Conservation (phyloP, 2,888 invertebrate species). For the Muscina levida region DNA sequence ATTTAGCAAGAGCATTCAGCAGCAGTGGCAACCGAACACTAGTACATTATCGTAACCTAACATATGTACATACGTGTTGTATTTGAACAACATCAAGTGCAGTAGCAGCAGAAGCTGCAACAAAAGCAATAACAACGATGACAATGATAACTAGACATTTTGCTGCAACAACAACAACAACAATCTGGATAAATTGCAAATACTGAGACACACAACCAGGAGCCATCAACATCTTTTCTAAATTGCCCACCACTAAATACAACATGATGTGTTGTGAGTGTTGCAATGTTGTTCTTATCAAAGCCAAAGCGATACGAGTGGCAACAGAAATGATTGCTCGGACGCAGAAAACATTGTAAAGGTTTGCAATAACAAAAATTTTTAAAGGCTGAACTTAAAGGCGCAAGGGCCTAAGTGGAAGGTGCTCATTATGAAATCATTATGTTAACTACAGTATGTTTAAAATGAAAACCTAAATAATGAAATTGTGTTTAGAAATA, state of each 20-base stretch:
- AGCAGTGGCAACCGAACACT: not conserved
- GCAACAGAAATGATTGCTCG: not conserved
- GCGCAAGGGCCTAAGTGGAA: too few species aligned
- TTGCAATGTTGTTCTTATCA: not conserved
- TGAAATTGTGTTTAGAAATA: too few species aligned
- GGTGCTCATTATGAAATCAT: too few species aligned
- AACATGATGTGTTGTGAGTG: not conserved
- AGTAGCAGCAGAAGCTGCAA: not conserved
- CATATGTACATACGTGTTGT: not conserved
- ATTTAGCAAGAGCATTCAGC: constrained; percentile 4
- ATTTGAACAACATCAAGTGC: too few species aligned
- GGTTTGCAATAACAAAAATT: not conserved
- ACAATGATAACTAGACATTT: not conserved
- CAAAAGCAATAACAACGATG: not conserved
- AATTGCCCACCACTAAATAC: constrained; percentile 3
- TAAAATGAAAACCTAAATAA: too few species aligned
- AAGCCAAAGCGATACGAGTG: not conserved
- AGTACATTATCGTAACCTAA: constrained; percentile 5
- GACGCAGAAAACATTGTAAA: not conserved
- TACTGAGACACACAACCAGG: not conserved
- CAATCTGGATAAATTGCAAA: not conserved
- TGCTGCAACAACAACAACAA: not conserved
- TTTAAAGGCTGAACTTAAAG: too few species aligned
- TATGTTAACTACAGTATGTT: too few species aligned
- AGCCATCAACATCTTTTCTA: not conserved